Percentiles rank a stretch among this genome's conserved stretches.
phyloP scores from a whole-genome alignment of 2,888 invertebrate genomes.

The Heliconius ismenius region DNA sequence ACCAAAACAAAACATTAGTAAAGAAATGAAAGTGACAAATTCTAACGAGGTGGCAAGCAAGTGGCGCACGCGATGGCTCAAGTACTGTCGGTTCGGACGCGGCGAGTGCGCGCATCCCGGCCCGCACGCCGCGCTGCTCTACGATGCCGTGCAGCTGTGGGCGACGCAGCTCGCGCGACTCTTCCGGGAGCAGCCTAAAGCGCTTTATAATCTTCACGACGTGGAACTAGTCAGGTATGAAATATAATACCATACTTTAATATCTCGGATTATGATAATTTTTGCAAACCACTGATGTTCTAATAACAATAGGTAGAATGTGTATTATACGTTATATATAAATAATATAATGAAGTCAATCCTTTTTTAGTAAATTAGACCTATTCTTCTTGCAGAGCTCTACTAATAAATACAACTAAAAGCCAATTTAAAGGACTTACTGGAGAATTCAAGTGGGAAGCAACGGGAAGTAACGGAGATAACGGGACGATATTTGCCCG shows the following conservation, averaged over 20 bases:
- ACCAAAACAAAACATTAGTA: background rate
- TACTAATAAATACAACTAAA: slow-evolving; percentile 48
- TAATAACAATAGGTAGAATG: too few species aligned
- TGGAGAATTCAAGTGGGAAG: slow-evolving; percentile 60
- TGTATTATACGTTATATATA: too few species aligned
- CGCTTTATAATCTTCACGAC: slow-evolving; percentile 62
- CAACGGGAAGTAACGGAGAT: slow-evolving; percentile 39
- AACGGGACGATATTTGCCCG: slow-evolving; percentile 46
- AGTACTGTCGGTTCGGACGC: slow-evolving; percentile 37
- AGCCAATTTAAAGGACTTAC: slow-evolving; percentile 59
- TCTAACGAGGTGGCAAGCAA: background rate
- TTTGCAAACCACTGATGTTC: too few species aligned
- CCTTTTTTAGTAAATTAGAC: background rate
- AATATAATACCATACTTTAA: background rate
- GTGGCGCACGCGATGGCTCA: slow-evolving; percentile 48
- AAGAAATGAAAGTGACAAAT: background rate
- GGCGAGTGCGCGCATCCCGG: slow-evolving; percentile 45
- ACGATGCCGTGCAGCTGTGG: slow-evolving; percentile 67
- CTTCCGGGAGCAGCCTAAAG: slow-evolving; percentile 51
- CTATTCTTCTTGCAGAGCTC: slow-evolving; percentile 48
- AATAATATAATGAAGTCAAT: too few species aligned
- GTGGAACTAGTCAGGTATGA: slow-evolving; percentile 53
- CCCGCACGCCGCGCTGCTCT: slow-evolving; percentile 64
- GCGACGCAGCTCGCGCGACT: slow-evolving; percentile 55
- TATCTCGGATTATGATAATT: too few species aligned